Evolutionary conservation across 2,888 invertebrate species (phyloP), one percentile per base, ranked within the genome.

Genomic region (Podotricha telesiphe): DNA sequence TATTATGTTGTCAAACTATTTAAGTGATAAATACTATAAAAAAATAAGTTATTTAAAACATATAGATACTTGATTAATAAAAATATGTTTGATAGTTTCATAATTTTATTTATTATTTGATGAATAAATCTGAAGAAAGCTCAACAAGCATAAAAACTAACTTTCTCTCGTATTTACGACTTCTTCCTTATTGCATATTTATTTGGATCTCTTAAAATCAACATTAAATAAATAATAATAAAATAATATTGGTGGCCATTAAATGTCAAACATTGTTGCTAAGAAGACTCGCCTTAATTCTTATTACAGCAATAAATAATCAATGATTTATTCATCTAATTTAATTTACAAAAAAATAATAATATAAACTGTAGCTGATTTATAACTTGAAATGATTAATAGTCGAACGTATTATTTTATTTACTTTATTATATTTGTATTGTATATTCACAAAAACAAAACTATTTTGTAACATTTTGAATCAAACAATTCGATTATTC

Each of bases 141-240:
- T 64, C 67, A 58, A 45, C 22, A 48, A n/a, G 3, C 50, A 20
- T 22, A 13, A 0, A 34, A 42, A 50, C 2, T 37, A 48, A 37
- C 4, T 17, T 40, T 58, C 20, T 50, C 10, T 55, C 8, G 8
- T 45, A 37, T 51, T 19, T 13, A 45, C 3, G n/a, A 6, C 48
- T 45, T 37, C 8, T 37, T 48, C 45, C 6, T 13, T 48, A 11
- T 51, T 11, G 58, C 59, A 65, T 53, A 42, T 20, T 47, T 65
- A 69, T 65, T 69, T 69, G 69, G 65, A 69, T 69, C 69, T 65
- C 15, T 15, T n/a, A 47, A n/a, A 42, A 45, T 48, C 37, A 47
- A 20, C 6, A 42, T 40, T 40, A 40, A 11, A 47, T 28, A 7
- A 17, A 17, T 1, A 17, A 48, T 42, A 34, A 47, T 13, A 19